These are phyloP conservation scores for Crotalus tigris DNA, from an alignment of 2,113 vertebrate genomes.

Conservation along the genomic window DNA sequence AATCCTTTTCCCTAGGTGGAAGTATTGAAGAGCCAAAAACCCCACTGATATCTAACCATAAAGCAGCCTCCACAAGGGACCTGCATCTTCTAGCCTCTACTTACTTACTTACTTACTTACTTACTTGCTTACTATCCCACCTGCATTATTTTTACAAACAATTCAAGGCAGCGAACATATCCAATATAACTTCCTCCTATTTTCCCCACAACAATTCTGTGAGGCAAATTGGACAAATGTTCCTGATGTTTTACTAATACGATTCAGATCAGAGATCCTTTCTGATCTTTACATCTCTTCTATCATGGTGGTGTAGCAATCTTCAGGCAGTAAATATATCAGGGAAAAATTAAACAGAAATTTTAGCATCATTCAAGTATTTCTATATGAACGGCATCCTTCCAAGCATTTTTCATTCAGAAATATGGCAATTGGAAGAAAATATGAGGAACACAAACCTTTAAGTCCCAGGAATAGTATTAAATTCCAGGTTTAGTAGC, in stretches of 20 bases:
- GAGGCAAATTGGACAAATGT: neutral
- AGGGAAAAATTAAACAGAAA: neutral
- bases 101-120: neutral
- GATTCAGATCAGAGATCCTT: neutral
- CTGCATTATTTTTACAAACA: neutral
- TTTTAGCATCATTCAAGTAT: neutral
- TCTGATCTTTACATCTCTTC: neutral
- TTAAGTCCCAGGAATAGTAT: neutral
- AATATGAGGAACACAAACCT: neutral
- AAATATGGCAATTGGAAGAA: neutral
- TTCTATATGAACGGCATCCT: neutral
- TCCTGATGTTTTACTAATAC: neutral
- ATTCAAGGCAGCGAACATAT: neutral
- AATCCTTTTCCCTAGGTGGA: neutral
- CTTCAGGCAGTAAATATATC: neutral
- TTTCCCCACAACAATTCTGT: neutral
- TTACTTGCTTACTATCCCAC: neutral
- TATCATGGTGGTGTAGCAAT: neutral
- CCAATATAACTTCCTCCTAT: neutral
- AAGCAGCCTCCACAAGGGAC: neutral
- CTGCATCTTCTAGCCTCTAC: neutral
- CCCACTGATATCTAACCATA: neutral
- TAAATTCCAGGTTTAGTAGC: neutral
- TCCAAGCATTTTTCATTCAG: neutral
- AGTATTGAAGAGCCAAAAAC: neutral